phyloP scores from a whole-genome alignment of 2,888 invertebrate species.

The Drosophila austrosaltans region DNA sequence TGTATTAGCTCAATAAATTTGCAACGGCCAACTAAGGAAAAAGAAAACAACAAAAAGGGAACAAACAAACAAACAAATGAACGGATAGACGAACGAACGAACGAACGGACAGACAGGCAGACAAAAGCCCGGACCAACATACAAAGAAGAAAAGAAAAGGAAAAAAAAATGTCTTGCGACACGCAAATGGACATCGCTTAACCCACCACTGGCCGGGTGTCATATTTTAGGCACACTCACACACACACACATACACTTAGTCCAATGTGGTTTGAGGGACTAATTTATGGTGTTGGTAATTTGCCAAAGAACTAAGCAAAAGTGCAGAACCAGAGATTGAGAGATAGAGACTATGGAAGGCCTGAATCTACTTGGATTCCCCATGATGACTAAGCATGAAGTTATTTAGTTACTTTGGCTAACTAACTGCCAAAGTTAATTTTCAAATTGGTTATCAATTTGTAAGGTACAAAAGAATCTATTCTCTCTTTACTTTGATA shows the following conservation, averaged over 20 bases:
- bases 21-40: slow-evolving; percentile 35
- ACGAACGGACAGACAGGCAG: slow-evolving; percentile 11
- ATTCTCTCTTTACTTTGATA: no score
- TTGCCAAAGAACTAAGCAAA: slow-evolving; percentile 50
- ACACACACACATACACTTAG: background rate
- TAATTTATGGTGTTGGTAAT: slow-evolving; percentile 72
- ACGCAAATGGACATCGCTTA: slow-evolving; percentile 74
- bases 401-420: background rate
- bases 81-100: slow-evolving; percentile 14
- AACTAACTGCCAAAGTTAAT: no score
- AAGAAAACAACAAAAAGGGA: slow-evolving; percentile 42
- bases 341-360: slow-evolving; percentile 8
- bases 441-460: no score
- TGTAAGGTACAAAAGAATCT: no score
- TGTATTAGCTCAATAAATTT: slow-evolving; percentile 77
- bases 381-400: slow-evolving; percentile 39
- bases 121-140: no score
- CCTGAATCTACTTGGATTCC: slow-evolving; percentile 20
- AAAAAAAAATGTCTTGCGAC: slow-evolving; percentile 61
- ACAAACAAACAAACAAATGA: slow-evolving; percentile 36
- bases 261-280: slow-evolving; percentile 31
- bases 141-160: background rate
- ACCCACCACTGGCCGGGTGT: slow-evolving; percentile 49
- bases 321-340: slow-evolving; percentile 1
- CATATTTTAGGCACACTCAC: slow-evolving; percentile 61